Conservation (phyloP, 1,140 invertebrate genomes). For the Camponotus vicinus region DNA sequence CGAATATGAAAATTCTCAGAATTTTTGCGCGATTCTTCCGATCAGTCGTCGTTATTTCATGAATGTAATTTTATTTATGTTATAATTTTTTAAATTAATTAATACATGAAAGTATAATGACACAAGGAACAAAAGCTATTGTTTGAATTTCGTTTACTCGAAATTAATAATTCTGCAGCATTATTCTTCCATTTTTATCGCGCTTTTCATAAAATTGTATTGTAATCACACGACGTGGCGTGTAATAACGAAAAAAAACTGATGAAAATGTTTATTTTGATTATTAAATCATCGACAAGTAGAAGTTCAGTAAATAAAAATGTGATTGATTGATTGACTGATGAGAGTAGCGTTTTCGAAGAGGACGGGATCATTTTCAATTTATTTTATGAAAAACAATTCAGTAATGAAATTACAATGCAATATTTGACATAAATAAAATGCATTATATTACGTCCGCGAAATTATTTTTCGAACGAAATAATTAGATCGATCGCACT, state of each 20-base stretch:
- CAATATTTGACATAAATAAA: not conserved
- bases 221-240: not conserved
- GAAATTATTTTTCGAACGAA: not conserved
- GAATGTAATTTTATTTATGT: not conserved
- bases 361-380: not conserved
- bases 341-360: not conserved
- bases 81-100: not conserved
- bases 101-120: not conserved
- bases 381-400: constrained; percentile 4
- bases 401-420: constrained; percentile 17
- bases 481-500: constrained; percentile 4
- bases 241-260: not conserved
- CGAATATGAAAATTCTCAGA: not conserved
- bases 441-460: not conserved
- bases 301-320: not conserved
- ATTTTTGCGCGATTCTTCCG: not conserved
- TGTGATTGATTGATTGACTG: constrained; percentile 23
- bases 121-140: not conserved
- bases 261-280: not conserved
- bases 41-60: not conserved
- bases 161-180: constrained; percentile 33
- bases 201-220: not conserved
- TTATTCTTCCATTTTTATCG: constrained; percentile 22
- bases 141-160: not conserved
- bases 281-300: constrained; percentile 22